These are phyloP conservation scores for Anthophora plumipes DNA, from an alignment of 2,888 invertebrate genomes.

Conservation along the genomic window DNA sequence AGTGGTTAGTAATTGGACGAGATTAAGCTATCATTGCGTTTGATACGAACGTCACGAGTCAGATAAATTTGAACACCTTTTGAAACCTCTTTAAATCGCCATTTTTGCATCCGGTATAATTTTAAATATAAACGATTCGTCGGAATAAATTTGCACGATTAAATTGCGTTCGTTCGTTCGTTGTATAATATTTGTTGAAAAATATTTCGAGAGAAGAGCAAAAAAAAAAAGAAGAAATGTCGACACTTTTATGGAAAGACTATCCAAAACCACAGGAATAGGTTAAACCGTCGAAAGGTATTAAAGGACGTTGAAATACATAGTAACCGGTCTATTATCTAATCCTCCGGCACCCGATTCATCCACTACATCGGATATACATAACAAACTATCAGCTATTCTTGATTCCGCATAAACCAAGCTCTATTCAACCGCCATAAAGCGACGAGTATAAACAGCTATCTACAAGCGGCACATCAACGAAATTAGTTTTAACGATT, in stretches of 20 bases:
- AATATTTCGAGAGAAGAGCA: not conserved
- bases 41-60: not conserved
- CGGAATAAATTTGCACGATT: not conserved
- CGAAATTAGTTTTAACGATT: conserved; percentile 69
- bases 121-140: too few relatives aligned
- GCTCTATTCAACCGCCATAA: conserved; percentile 13
- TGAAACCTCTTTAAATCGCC: not conserved
- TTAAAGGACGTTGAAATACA: conserved; percentile 14
- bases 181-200: too few relatives aligned
- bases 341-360: conserved; percentile 27
- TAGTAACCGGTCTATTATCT: conserved; percentile 14
- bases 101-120: not conserved
- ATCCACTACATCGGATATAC: conserved; percentile 18
- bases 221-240: not conserved
- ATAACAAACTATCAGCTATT: conserved; percentile 39
- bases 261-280: too few relatives aligned
- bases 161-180: not conserved
- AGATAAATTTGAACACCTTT: not conserved
- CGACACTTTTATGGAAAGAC: too few relatives aligned
- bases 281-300: conserved; percentile 5
- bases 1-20: not conserved
- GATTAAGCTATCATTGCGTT: not conserved
- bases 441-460: conserved; percentile 13
- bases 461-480: conserved; percentile 35
- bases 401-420: conserved; percentile 22